phyloP scores from a whole-genome alignment of 2,888 invertebrate genomes.

The Melanostoma mellinum region DNA sequence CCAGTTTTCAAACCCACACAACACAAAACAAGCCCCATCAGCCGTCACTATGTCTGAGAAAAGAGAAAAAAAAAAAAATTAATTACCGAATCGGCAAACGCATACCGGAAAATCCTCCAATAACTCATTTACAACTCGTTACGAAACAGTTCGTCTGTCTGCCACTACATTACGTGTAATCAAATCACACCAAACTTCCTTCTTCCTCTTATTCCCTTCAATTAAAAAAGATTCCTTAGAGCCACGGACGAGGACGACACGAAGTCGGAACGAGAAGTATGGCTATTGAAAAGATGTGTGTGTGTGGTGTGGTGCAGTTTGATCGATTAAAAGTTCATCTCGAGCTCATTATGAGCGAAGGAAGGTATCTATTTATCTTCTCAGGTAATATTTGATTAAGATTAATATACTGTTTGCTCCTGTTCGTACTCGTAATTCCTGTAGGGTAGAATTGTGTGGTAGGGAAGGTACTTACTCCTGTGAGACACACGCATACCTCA shows the following conservation, averaged over 20 bases:
- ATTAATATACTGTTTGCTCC: conserved; percentile 11
- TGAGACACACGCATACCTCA: conserved; percentile 10
- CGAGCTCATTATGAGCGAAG: conserved; percentile 41
- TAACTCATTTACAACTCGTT: conserved; percentile 56
- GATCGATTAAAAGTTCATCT: conserved; percentile 57
- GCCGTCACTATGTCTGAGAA: conserved; percentile 4
- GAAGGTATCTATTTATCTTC: conserved; percentile 26
- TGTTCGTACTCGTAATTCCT: background rate
- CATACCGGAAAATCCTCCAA: conserved; percentile 33
- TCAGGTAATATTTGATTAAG: conserved; percentile 54
- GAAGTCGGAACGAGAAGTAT: background rate
- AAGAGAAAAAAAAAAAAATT: conserved; percentile 12
- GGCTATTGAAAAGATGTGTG: conserved; percentile 16
- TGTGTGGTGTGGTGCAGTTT: background rate
- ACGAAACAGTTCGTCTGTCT: conserved; percentile 24
- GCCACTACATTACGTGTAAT: conserved; percentile 15
- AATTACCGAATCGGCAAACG: conserved; percentile 52
- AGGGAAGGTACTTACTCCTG: background rate
- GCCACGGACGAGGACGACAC: background rate
- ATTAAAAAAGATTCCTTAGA: conserved; percentile 18
- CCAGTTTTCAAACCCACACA: background rate
- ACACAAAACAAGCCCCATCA: conserved; percentile 12
- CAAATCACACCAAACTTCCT: conserved; percentile 44
- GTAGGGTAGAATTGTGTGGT: background rate
- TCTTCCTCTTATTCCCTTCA: conserved; percentile 27